Evolutionary conservation across 2,888 invertebrate species (phyloP).

Genomic region (Camponotus fellah): DNA sequence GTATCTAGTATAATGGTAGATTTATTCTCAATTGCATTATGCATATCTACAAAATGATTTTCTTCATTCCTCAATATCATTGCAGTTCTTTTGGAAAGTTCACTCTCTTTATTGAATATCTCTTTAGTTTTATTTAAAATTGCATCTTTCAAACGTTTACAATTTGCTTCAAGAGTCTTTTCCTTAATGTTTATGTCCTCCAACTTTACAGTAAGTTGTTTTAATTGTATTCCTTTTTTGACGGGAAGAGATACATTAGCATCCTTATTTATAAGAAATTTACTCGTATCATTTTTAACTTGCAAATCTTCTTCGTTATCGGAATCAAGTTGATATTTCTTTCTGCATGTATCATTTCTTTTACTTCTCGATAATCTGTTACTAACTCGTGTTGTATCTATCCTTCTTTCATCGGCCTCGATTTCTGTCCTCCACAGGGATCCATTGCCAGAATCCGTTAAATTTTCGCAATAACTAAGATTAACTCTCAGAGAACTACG

Average conservation of each 20-base stretch:
- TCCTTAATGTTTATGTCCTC: constrained; percentile 67
- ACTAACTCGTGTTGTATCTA: not conserved
- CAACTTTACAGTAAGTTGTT: constrained; percentile 42
- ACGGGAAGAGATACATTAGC: not conserved
- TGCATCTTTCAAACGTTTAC: constrained; percentile 73
- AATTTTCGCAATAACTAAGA: constrained; percentile 76
- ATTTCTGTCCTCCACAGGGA: constrained; percentile 61
- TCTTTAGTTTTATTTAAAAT: constrained; percentile 78
- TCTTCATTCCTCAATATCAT: constrained; percentile 58
- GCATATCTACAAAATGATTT: not conserved
- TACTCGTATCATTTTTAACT: not conserved
- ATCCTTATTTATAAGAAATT: not conserved
- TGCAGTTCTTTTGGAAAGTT: constrained; percentile 71
- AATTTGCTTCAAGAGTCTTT: constrained; percentile 68
- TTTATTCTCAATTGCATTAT: constrained; percentile 29
- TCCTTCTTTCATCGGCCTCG: not conserved
- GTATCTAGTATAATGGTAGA: not conserved
- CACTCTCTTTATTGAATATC: constrained; percentile 74
- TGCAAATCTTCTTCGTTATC: not conserved
- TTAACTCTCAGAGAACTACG: constrained; percentile 80
- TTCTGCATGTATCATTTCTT: not conserved
- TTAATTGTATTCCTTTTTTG: constrained; percentile 30
- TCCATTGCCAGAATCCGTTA: constrained; percentile 73
- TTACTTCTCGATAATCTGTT: not conserved
- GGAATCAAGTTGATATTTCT: not conserved